These are phyloP conservation scores for Notothenia rossii DNA, from an alignment of 2,113 vertebrate species.

Conservation along the genomic window DNA sequence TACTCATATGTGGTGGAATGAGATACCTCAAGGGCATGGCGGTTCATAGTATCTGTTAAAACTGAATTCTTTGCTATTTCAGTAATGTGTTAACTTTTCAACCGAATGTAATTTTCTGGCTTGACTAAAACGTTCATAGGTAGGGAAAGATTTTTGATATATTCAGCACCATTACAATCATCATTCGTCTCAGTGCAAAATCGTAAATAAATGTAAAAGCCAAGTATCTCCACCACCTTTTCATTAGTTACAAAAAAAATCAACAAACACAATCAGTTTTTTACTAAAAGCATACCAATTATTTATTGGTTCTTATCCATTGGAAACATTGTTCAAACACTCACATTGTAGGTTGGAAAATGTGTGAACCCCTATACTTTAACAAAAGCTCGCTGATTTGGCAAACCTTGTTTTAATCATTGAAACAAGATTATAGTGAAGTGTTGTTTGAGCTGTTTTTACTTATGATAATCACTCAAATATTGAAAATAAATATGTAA, in stretches of 20 bases:
- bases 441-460: too few relatives aligned
- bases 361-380: too few relatives aligned
- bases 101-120: neutral
- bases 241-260: neutral
- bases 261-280: too few relatives aligned
- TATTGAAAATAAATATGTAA: too few relatives aligned
- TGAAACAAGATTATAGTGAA: too few relatives aligned
- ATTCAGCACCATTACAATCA: neutral
- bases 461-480: too few relatives aligned
- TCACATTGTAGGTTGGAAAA: too few relatives aligned
- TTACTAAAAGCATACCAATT: too few relatives aligned
- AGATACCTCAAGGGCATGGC: neutral
- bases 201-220: neutral
- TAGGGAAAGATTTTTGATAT: neutral
- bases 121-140: neutral
- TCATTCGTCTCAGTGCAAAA: neutral
- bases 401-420: too few relatives aligned
- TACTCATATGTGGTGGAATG: neutral
- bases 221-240: neutral
- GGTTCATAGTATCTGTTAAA: neutral
- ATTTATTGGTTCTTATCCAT: too few relatives aligned
- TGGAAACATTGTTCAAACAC: too few relatives aligned
- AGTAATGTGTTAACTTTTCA: neutral
- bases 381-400: too few relatives aligned
- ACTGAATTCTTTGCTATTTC: slow-evolving; percentile 20